These are phyloP conservation scores for Drosophila ambigua DNA, from an alignment of 1,140 invertebrate genomes.

Conservation along the genomic window DNA sequence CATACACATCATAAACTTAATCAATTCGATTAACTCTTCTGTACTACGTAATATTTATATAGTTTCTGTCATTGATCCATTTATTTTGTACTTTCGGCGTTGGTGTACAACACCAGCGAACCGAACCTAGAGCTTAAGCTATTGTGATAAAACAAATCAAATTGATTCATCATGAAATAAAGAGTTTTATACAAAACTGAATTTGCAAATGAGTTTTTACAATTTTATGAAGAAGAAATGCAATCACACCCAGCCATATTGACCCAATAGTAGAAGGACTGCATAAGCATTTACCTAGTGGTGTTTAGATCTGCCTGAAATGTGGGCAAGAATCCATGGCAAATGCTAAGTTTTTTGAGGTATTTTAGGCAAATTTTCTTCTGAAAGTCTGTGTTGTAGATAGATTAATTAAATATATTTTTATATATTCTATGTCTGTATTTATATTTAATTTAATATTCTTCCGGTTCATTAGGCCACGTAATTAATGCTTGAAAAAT, in stretches of 20 bases:
- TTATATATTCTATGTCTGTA: too few relatives aligned
- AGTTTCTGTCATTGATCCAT: conserved; percentile 65
- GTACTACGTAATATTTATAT: conserved; percentile 74
- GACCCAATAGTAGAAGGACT: too few relatives aligned
- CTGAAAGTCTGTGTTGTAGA: too few relatives aligned
- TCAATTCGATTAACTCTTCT: conserved; percentile 39
- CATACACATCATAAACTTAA: conserved; percentile 34
- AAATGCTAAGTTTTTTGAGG: not conserved
- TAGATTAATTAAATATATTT: too few relatives aligned
- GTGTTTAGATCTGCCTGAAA: too few relatives aligned
- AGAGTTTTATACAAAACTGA: conserved; percentile 27
- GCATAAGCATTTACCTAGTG: too few relatives aligned
- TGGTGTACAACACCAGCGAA: conserved; percentile 54
- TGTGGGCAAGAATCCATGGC: not conserved
- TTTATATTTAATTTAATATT: too few relatives aligned
- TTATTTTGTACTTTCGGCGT: conserved; percentile 25
- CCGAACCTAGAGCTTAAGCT: conserved; percentile 61
- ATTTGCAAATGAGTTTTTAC: not conserved
- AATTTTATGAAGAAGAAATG: not conserved
- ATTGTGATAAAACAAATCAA: conserved; percentile 69
- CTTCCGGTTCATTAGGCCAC: too few relatives aligned
- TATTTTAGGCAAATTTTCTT: too few relatives aligned
- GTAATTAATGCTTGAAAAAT: too few relatives aligned
- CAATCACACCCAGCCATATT: not conserved
- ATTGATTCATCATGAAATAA: conserved; percentile 49